Evolutionary conservation across 2,888 invertebrate genomes (phyloP).

Genomic region (Entomobrya proxima): DNA sequence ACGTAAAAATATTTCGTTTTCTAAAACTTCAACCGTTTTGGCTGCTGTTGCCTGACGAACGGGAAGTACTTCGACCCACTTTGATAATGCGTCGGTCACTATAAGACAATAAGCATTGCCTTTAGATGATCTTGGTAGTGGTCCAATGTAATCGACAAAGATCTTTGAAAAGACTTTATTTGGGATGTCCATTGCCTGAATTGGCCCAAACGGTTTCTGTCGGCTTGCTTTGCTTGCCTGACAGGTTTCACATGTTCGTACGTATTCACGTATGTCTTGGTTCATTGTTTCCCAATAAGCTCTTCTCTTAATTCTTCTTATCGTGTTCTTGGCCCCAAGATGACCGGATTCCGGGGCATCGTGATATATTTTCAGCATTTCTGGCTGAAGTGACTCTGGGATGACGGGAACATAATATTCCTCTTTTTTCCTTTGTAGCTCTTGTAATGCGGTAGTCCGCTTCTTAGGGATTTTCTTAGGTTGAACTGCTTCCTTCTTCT

Average conservation of each 20-base stretch:
- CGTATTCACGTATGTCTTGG: slow-evolving; percentile 59
- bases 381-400: slow-evolving; percentile 31
- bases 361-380: slow-evolving; percentile 63
- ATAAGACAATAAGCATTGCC: slow-evolving; percentile 61
- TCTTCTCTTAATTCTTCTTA: slow-evolving; percentile 54
- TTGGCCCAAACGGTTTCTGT: slow-evolving; percentile 39
- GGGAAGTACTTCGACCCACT: slow-evolving; percentile 67
- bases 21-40: slow-evolving; percentile 49
- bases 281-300: slow-evolving; percentile 68
- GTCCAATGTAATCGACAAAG: slow-evolving; percentile 61
- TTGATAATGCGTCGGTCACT: slow-evolving; percentile 50
- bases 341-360: slow-evolving; percentile 65
- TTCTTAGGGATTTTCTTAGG: too few species aligned
- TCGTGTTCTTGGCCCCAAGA: slow-evolving; percentile 58
- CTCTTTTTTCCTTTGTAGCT: neutral
- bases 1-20: slow-evolving; percentile 66
- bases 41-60: slow-evolving; percentile 52
- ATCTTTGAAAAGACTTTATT: slow-evolving; percentile 38
- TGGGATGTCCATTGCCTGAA: slow-evolving; percentile 8
- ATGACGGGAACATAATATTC: slow-evolving; percentile 53
- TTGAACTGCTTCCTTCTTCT: neutral
- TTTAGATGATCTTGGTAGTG: slow-evolving; percentile 36
- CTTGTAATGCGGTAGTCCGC: too few species aligned
- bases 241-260: slow-evolving; percentile 60
- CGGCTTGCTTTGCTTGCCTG: slow-evolving; percentile 52